phyloP scores from a whole-genome alignment of 2,113 vertebrate species.

The Scalopus aquaticus region DNA sequence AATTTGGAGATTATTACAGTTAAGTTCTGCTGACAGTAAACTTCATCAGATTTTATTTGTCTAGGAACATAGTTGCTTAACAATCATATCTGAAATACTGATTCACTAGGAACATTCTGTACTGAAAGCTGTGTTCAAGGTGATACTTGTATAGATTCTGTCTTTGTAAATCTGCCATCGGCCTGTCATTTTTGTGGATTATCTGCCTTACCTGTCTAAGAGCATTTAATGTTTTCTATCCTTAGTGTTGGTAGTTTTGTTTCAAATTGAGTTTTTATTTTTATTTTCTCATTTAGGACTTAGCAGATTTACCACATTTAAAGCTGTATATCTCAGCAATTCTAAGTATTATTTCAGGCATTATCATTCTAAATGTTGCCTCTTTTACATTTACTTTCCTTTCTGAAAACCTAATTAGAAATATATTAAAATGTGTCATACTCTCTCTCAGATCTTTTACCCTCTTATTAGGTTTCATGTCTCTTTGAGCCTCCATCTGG shows the following conservation, averaged over 20 bases:
- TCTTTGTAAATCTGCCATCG: background rate
- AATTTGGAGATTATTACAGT: background rate
- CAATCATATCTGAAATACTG: background rate
- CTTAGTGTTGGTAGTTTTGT: background rate
- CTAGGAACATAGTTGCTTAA: background rate
- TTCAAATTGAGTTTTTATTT: background rate
- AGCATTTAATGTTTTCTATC: background rate
- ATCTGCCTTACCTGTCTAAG: background rate
- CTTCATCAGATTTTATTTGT: background rate
- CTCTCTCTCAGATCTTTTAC: background rate
- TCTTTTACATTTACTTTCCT: background rate
- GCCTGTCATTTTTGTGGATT: background rate
- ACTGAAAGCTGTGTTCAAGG: background rate
- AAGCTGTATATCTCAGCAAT: background rate
- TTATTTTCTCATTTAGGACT: slow-evolving; percentile 21
- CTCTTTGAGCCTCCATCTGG: background rate
- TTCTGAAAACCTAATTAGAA: background rate
- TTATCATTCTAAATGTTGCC: background rate
- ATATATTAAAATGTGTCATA: background rate
- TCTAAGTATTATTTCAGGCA: background rate
- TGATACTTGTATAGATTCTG: background rate
- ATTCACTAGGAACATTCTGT: background rate
- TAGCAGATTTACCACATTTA: background rate
- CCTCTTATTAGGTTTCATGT: background rate
- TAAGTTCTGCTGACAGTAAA: background rate